A percentile compares a stretch with the other conserved stretches of the same genome.
Conservation (phyloP, 2,113 vertebrate species). For the Rattus rattus region DNA sequence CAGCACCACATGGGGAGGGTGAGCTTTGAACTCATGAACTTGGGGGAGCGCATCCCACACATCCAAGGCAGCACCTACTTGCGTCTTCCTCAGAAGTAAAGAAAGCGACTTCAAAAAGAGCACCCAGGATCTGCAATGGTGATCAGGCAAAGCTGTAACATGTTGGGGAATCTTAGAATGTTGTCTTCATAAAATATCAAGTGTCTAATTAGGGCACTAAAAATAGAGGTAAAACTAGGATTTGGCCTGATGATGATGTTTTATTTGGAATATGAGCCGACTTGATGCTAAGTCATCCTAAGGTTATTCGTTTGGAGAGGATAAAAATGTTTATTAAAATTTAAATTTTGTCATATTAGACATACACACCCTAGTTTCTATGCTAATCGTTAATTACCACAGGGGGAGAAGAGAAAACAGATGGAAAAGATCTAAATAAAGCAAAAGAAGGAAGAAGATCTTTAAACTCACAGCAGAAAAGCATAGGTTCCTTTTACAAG, state of each 20-base stretch:
- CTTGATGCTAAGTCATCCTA: not conserved
- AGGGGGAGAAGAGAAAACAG: not conserved
- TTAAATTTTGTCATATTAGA: not conserved
- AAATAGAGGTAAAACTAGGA: conserved; percentile 16
- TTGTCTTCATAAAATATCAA: not conserved
- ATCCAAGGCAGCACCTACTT: not conserved
- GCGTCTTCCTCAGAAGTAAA: not conserved
- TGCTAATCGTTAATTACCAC: not conserved
- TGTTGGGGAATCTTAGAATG: not conserved
- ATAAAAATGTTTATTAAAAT: conserved; percentile 42
- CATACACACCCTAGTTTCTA: not conserved
- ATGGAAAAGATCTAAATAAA: conserved; percentile 2
- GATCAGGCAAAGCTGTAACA: not conserved
- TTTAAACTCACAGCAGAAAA: not conserved
- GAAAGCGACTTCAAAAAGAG: conserved; percentile 22
- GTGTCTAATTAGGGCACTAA: not conserved
- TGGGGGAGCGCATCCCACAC: too few relatives aligned
- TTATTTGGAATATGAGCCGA: not conserved
- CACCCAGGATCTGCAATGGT: not conserved
- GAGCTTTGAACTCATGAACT: not conserved
- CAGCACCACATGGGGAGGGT: not conserved
- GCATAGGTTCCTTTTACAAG: conserved; percentile 1
- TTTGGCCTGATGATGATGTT: not conserved
- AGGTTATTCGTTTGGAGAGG: not conserved
- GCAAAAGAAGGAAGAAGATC: not conserved